Evolutionary conservation across 2,888 invertebrate species (phyloP), one percentile per base, ranked within the genome.

Genomic region (Epinotia ramella): DNA sequence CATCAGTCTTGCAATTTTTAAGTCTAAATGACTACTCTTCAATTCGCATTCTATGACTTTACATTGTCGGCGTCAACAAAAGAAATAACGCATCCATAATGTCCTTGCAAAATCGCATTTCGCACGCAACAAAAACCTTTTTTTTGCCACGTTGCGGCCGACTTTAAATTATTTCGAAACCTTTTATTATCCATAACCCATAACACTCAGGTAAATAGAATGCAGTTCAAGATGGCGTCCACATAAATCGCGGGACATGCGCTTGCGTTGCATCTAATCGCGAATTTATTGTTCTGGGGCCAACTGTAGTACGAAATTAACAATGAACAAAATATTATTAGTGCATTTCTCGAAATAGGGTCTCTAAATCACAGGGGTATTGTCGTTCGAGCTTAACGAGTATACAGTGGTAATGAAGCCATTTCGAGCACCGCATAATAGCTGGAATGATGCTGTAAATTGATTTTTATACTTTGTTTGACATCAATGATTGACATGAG

Each of bases 381-480:
- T 74, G 81, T 77, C 77, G 82, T 84, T 86, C 84, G 82, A 85
- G 85, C 86, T 85, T 93, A 91, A 91, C 89, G 85, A 86, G 82
- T 82, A 80, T 84, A 82, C 86, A 89, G 89, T 88, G 84, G 88
- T 92, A 94, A 94, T 94, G 94, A 93, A 94, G 94, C 88, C 84
- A 86, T 93, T 89, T 88, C 82, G 85, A 85, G 85, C 84, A 83
- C 87, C 88, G 81, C 91, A 92, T 91, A 90, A 92, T 89, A 82
- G 87, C 82, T 80, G 84, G 82, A 86, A 88, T 89, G 87, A 84
- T 80, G 85, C 82, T 86, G 88, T 91, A 90, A 93, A 94, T 94
- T 92, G 89, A 90, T 90, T 94, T 94, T 94, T 92, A 94, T 93
- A 91, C 87, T 94, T 94, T 94, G 94, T 94, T 94, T 94, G 94